Evolutionary conservation across 2,113 vertebrate species (phyloP), one percentile per base, ranked within the genome.

Genomic region (Aleadryas rufinucha): DNA sequence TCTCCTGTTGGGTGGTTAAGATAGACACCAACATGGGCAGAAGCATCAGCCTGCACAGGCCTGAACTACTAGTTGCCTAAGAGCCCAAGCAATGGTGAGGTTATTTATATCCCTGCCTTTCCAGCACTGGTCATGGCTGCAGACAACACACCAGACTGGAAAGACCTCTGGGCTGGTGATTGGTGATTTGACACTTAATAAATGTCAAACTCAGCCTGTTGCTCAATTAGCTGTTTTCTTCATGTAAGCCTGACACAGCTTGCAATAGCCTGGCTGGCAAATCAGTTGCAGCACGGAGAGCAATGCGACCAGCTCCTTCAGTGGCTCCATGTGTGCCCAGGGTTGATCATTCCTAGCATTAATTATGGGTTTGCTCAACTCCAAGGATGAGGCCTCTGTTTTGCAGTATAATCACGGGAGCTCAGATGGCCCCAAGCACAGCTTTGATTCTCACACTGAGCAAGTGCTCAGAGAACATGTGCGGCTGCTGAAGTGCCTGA

Each of bases 361-460:
- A 95, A 91, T 84, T 66, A 89, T 1, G 11, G 72, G 66, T 80
- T 84, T 95, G 63, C 81, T 85, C 59, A 80, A 1, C 59, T 65
- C 68, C 0, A 0, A 68, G 89, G 78, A 88, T 0, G 3, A 72
- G 71, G 90, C 54, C 54, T 82, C 57, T 86, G 75, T 69, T 86
- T 83, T 92, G 57, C 76, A 61, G 59, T n/a, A 8, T 37, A 65
- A 78, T 91, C 88, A 44, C 45, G 57, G 33, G 76, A 94, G 68
- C 47, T 96, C 69, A 68, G 85, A 81, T 53, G 49, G 86, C 85
- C 83, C 61, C 45, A 21, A 84, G 93, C 76, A 30, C 37, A 61
- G 49, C 80, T 88, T 83, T 78, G 79, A 86, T 63, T 92, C 52
- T 75, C 21, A 9, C 9, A 1, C 18, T 84, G 86, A 15, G 20